Evolutionary conservation across 2,888 invertebrate genomes (phyloP), one percentile per base, ranked within the genome.

Genomic region (Geotrupes spiniger): DNA sequence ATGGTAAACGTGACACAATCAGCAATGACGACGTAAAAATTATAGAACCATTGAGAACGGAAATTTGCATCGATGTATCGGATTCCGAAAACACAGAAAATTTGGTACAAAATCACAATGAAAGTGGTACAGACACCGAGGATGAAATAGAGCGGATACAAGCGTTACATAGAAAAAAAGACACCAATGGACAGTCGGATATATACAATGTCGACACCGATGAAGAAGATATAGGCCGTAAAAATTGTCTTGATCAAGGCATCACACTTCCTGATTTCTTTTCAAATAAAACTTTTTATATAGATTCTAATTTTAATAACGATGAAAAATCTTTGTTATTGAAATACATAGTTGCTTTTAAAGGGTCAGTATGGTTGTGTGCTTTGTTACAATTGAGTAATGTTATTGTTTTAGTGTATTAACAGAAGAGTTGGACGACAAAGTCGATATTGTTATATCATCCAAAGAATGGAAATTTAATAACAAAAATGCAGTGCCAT

Each of bases 311-410:
- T 38, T 70, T 75, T 39, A 66, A 65, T 36, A 61, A 64, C 2
- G 60, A 63, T 4, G 64, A 66, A 44, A 66, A 73, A 42, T 62
- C 62, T 49, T 60, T 63, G 36, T 54, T 78, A 31, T 58, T 60
- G 39, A 68, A 81, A 46, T 82, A 82, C 65, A 75, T 86, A 41
- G 70, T 71, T 38, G 85, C 84, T 1, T 84, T 82, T 69, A 78
- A 81, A 36, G 87, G 85, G 66, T 77, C 74, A 44, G 64, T 72
- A 39, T 14, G 8, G 9, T 25, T 25, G 4, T 15, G 25, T 26
- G 2, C 9, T 17, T 16, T 9, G 8, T 8, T 12, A 8, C 25
- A 2, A 9, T 11, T 45, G 9, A 11, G 31, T 17, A 15, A 2
- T 46, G n/a, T 2, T 26, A 9, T 37, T 33, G 33, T 37, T 36